Evolutionary conservation across 2,888 invertebrate genomes (phyloP).

Genomic region (Odontomyia ornata): DNA sequence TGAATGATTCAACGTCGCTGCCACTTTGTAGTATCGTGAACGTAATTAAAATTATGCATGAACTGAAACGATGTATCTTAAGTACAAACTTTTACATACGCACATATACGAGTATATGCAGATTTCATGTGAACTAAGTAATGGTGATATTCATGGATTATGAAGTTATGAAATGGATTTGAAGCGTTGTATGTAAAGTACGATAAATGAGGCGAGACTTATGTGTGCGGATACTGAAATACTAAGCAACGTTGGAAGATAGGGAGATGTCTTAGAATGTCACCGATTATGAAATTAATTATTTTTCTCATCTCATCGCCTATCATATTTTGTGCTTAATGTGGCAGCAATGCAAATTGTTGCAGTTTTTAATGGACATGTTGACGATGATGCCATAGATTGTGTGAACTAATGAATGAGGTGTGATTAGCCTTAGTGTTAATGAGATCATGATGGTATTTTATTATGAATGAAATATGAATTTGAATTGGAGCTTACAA

Average conservation of each 20-base stretch:
- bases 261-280: not conserved
- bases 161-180: slow-evolving; percentile 1
- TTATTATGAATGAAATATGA: too few species aligned
- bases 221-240: not conserved
- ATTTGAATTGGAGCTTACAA: too few species aligned
- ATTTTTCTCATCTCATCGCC: not conserved
- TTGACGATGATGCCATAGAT: too few species aligned
- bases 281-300: not conserved
- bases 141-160: not conserved
- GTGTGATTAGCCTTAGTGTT: too few species aligned
- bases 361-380: not conserved
- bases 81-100: too few species aligned
- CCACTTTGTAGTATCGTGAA: not conserved
- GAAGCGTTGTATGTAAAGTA: not conserved
- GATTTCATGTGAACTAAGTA: not conserved
- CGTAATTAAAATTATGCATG: slow-evolving; percentile 11
- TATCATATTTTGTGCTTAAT: not conserved
- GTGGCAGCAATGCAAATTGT: not conserved
- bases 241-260: not conserved
- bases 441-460: too few species aligned
- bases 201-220: not conserved
- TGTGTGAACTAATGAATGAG: too few species aligned
- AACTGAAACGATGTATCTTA: not conserved
- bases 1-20: not conserved
- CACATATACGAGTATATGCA: not conserved